phyloP scores from a whole-genome alignment of 2,113 vertebrate genomes.

The Gyps fulvus region DNA sequence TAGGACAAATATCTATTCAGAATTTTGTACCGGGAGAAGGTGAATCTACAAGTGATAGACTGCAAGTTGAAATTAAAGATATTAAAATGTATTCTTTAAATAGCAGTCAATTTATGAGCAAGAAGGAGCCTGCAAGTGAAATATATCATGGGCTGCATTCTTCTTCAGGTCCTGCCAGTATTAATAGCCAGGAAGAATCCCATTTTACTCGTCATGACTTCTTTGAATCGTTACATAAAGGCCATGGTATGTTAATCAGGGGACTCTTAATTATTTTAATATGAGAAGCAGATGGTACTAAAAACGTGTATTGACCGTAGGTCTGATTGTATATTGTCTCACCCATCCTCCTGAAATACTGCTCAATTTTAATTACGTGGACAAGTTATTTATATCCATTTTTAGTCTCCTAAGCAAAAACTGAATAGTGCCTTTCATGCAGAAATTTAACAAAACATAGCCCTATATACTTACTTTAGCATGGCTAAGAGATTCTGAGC shows the following conservation, averaged over 20 bases:
- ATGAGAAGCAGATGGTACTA: neutral
- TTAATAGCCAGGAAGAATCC: constrained; percentile 78
- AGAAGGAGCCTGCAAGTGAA: constrained; percentile 58
- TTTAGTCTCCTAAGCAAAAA: neutral
- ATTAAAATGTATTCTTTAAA: constrained; percentile 95
- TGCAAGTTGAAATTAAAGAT: constrained; percentile 93
- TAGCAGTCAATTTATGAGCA: constrained; percentile 76
- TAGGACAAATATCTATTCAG: constrained; percentile 92
- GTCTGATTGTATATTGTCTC: neutral
- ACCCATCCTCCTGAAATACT: neutral
- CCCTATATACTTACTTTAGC: neutral
- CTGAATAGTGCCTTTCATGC: neutral
- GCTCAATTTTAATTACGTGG: neutral
- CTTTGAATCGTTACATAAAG: constrained; percentile 88
- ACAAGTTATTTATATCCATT: neutral
- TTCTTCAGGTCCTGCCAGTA: constrained; percentile 49
- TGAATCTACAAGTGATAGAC: constrained; percentile 78
- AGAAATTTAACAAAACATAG: neutral
- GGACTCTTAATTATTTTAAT: neutral
- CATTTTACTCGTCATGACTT: constrained; percentile 94
- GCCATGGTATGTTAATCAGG: constrained; percentile 81
- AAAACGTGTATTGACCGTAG: neutral
- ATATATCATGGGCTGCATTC: neutral
- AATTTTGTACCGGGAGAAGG: constrained; percentile 88
- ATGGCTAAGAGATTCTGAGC: neutral